These are phyloP conservation scores for Quiscalus mexicanus DNA, from an alignment of 2,113 vertebrate genomes.

Conservation along the genomic window DNA sequence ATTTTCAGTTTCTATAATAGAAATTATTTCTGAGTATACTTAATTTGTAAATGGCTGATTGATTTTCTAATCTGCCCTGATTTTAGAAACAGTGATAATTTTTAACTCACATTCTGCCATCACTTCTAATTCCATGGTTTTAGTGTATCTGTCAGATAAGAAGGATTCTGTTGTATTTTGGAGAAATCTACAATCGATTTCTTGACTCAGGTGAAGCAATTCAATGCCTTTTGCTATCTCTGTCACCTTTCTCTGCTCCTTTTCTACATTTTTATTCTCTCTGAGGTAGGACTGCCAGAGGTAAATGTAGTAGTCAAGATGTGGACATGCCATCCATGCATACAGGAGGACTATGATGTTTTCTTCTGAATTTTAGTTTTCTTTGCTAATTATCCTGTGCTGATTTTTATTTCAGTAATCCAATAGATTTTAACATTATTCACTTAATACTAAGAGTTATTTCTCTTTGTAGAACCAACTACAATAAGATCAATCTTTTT, in stretches of 20 bases:
- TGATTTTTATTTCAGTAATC: not conserved
- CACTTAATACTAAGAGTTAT: not conserved
- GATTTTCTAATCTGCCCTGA: not conserved
- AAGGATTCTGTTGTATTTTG: not conserved
- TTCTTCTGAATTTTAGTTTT: not conserved
- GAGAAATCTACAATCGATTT: not conserved
- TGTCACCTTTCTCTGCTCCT: not conserved
- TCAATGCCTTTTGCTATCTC: not conserved
- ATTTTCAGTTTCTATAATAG: not conserved
- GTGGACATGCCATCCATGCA: not conserved
- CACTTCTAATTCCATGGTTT: not conserved
- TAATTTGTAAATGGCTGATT: not conserved
- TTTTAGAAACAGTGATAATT: not conserved
- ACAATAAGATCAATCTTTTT: not conserved
- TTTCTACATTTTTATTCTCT: not conserved
- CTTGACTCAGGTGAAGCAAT: not conserved
- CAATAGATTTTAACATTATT: not conserved
- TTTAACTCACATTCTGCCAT: not conserved
- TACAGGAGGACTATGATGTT: not conserved
- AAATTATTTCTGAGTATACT: not conserved
- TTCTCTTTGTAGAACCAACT: not conserved
- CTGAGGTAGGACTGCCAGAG: not conserved
- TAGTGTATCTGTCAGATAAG: not conserved
- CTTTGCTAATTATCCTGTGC: not conserved
- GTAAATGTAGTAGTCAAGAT: not conserved